Percentiles rank a stretch among this genome's conserved stretches.
phyloP scores from a whole-genome alignment of 2,113 vertebrate species.

The Phyllopteryx taeniolatus region DNA sequence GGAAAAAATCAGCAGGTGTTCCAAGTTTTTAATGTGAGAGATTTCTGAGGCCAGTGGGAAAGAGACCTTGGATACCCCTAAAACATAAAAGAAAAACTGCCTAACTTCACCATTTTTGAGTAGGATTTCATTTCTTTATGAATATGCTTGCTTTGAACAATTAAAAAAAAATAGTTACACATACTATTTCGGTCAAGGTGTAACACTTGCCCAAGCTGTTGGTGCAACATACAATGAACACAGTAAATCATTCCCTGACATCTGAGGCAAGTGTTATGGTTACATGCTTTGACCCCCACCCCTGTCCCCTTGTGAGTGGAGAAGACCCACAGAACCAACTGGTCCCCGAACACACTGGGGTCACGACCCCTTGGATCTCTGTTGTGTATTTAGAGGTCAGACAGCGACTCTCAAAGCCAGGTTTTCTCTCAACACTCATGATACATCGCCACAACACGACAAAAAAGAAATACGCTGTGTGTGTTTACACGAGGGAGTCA shows the following conservation, averaged over 20 bases:
- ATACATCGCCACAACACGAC: constrained; percentile 23
- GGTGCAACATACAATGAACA: constrained; percentile 20
- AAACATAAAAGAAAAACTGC: constrained; percentile 14
- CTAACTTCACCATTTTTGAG: not conserved
- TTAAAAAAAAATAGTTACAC: not conserved
- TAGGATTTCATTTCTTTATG: not conserved
- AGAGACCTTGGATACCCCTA: constrained; percentile 29
- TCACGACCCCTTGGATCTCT: constrained; percentile 26
- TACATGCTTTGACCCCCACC: constrained; percentile 25
- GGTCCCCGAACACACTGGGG: constrained; percentile 34
- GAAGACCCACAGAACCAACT: constrained; percentile 48
- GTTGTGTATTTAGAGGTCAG: constrained; percentile 43
- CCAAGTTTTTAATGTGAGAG: constrained; percentile 17
- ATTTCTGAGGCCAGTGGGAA: constrained; percentile 25
- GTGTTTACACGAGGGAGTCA: not conserved
- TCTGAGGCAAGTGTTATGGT: constrained; percentile 47
- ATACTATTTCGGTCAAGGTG: not conserved
- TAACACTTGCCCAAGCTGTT: constrained; percentile 26
- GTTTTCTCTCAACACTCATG: constrained; percentile 10
- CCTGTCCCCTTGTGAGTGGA: constrained; percentile 3
- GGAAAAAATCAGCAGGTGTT: constrained; percentile 31
- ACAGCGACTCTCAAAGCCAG: constrained; percentile 21
- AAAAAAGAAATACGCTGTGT: not conserved
- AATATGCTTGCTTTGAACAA: constrained; percentile 2
- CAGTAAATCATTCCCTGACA: constrained; percentile 38